Percentiles rank a stretch among this genome's conserved stretches.
Conservation (phyloP, 2,888 invertebrate genomes). For the Muscina levida region DNA sequence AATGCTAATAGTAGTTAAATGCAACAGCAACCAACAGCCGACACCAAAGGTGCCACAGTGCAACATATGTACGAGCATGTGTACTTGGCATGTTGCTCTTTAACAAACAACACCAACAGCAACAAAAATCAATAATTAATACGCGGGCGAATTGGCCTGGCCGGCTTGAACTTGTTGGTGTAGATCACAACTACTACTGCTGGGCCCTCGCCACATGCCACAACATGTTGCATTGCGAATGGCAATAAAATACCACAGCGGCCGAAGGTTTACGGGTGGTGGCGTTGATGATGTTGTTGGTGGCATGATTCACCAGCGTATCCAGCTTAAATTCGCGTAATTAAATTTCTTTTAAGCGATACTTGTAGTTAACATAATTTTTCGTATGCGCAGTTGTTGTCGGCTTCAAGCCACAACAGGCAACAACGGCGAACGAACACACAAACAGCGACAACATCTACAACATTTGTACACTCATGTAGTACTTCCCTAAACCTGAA, state of each 20-base stretch:
- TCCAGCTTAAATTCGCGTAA: conserved; percentile 59
- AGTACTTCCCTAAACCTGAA: conserved; percentile 48
- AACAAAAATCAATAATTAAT: conserved; percentile 63
- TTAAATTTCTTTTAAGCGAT: conserved; percentile 64
- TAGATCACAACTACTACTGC: conserved; percentile 57
- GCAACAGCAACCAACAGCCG: conserved; percentile 34
- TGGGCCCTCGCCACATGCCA: conserved; percentile 56
- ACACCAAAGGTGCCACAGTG: conserved; percentile 55
- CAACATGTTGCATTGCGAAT: conserved; percentile 55
- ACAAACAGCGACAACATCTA: conserved; percentile 28
- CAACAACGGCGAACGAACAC: conserved; percentile 49
- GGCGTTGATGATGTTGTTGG: conserved; percentile 33
- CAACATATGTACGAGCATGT: conserved; percentile 63
- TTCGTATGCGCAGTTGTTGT: neutral
- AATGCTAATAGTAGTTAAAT: conserved; percentile 59
- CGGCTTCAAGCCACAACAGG: conserved; percentile 49
- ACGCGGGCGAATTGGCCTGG: conserved; percentile 61
- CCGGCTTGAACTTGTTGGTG: conserved; percentile 40
- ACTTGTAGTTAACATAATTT: conserved; percentile 48
- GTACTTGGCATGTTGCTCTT: conserved; percentile 60
- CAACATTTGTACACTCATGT: conserved; percentile 38
- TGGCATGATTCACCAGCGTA: conserved; percentile 59
- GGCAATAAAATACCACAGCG: conserved; percentile 27
- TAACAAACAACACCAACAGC: conserved; percentile 39
- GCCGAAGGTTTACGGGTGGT: neutral